Evolutionary conservation across 2,113 vertebrate species (phyloP), one percentile per base, ranked within the genome.

Genomic region (Athene noctua): DNA sequence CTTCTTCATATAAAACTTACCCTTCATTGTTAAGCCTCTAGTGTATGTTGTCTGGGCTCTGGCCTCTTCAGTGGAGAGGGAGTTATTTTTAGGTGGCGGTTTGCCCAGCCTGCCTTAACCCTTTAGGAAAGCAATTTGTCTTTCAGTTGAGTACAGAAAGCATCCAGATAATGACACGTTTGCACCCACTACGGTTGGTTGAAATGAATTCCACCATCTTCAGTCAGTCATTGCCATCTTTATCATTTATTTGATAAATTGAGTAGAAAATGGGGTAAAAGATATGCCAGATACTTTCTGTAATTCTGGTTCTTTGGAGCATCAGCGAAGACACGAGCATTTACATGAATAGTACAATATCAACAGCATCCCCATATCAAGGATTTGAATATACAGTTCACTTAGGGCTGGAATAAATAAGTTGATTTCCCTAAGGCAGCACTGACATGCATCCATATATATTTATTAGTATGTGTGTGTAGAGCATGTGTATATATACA

Each of bases 71-170:
- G 47, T 71, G 80, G 46, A 94, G 52, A 78, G 86, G 59, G 89
- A 95, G 72, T 91, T 96, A 86, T 79, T 91, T 95, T 81, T 86
- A 91, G 80, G 67, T 87, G 89, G 73, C 93, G 59, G 26, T 75
- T 84, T 96, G 82, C 90, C 88, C 89, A 95, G 65, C 52, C 44
- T 87, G 59, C 59, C 65, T 96, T 97, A 96, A 94, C 91, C 89
- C 95, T 96, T 95, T 92, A 86, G 68, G 46, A 94, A 71, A 84
- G 89, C 59, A 84, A 5, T 96, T 91, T 84, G 29, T 91, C 55
- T 84, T 94, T 66, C 67, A n/a, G 13, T 26, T 74, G 72, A 89
- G 55, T 67, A 55, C 38, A 59, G 51, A 79, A 90, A 74, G 29
- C 7, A 3, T 58, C 23, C 84, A 63, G n/a, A 87, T 42, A n/a